Base-by-base conservation (phyloP, 2,888 invertebrate genomes). In the Pammene aurita region DNA sequence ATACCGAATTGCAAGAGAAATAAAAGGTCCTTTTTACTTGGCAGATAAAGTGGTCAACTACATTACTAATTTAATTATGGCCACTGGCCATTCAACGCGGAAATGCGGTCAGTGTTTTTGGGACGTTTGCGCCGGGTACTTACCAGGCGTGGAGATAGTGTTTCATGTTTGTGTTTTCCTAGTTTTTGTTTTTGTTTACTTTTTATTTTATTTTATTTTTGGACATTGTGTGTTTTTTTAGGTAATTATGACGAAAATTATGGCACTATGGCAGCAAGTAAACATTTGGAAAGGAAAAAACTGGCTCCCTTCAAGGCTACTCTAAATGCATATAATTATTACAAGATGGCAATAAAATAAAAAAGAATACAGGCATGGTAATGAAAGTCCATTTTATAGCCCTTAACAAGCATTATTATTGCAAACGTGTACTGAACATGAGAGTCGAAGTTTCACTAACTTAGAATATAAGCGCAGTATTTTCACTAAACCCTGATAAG, bases 241-340 rank as follows among this genome's bases (percentile, higher is more conserved):
- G n/a, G n/a, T n/a, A n/a, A n/a, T n/a, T n/a, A n/a, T n/a, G n/a
- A n/a, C n/a, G n/a, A n/a, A n/a, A n/a, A n/a, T n/a, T n/a, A n/a
- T n/a, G n/a, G n/a, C n/a, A n/a, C n/a, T n/a, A n/a, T n/a, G n/a
- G n/a, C n/a, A 42, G 34, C 44, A 58, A 58, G 63, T 63, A 48
- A 62, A 52, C 52, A 64, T 64, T 58, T 54, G 50, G 44, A 50
- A 63, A 34, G 41, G 56, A 54, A 54, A 63, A 54, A 68, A 57
- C 58, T 58, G 63, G 63, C 18, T 67, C 42, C 52, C 57, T 68
- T 68, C 63, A 64, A 68, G 68, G 68, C 52, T 63, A 42, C 16
- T 42, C 56, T 14, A 26, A 41, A 62, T 63, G 9, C 44, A 35
- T 50, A 57, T 68, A 58, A 16, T 63, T 63, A 58, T 50, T 34